These are phyloP conservation scores for Cirrhinus molitorella DNA, from an alignment of 2,797 vertebrate species.

Conservation along the genomic window DNA sequence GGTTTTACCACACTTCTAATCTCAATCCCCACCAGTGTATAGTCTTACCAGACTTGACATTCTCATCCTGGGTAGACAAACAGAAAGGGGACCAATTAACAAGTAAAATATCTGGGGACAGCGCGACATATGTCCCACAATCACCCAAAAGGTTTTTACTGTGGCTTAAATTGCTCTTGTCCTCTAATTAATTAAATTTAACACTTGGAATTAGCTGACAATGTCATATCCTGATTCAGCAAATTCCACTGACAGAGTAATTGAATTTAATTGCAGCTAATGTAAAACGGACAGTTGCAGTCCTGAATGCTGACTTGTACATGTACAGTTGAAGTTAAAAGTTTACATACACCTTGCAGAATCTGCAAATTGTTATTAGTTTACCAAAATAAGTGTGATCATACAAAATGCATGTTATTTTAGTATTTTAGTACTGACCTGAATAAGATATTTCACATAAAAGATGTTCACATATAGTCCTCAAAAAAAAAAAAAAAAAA, in stretches of 20 bases:
- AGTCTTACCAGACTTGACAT: constrained; percentile 83
- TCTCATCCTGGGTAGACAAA: constrained; percentile 85
- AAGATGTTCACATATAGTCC: too few relatives aligned
- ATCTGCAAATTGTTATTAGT: too few relatives aligned
- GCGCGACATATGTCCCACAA: constrained; percentile 16
- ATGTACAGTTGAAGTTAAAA: too few relatives aligned
- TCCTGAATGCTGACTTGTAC: not conserved
- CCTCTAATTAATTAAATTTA: not conserved
- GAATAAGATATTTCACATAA: too few relatives aligned
- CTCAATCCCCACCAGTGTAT: constrained; percentile 88
- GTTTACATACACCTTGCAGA: too few relatives aligned
- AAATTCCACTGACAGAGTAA: not conserved
- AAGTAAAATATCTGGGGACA: constrained; percentile 16
- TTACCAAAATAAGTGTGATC: too few relatives aligned
- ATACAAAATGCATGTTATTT: too few relatives aligned
- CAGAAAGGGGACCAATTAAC: constrained; percentile 55
- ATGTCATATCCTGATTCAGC: not conserved
- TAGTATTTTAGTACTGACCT: too few relatives aligned
- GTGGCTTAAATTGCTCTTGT: constrained; percentile 1
- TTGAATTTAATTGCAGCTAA: not conserved
- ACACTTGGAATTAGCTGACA: not conserved
- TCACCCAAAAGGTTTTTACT: not conserved
- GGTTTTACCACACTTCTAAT: constrained; percentile 82
- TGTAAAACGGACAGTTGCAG: not conserved
- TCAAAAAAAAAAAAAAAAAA: too few relatives aligned